Evolutionary conservation across 2,888 invertebrate genomes (phyloP), one percentile per base, ranked within the genome.

Genomic region (Perithous albicinctus): DNA sequence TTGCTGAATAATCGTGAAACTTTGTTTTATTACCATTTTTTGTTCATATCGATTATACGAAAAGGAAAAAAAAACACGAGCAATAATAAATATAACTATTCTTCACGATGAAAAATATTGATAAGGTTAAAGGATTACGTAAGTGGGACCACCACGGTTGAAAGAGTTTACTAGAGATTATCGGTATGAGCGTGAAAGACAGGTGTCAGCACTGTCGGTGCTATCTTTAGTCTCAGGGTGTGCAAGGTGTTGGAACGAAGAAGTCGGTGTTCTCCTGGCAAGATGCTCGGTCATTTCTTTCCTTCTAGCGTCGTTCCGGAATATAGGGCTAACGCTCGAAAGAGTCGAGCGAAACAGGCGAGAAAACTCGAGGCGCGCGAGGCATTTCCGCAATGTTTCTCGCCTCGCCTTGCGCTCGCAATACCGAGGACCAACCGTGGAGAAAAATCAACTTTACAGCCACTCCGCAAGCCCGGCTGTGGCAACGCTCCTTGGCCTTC

Each of bases 331-430:
- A 77, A 76, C 80, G 80, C 69, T 41, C 59, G 70, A 61, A 43
- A 74, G 73, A 48, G 43, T 51, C 63, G 74, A 38, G 74, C 20
- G 48, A 48, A 67, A 64, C 46, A 48, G 32, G 66, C 66, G 48
- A 78, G 74, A 82, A 67, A 66, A 74, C 56, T 70, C 67, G 69
- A 74, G 67, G 69, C 38, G 61, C 67, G 54, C 63, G 15, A 77
- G 67, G 70, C 69, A 82, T 82, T 82, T 82, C 81, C 78, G 74
- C 81, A 67, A 82, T 78, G 78, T 70, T 82, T 82, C 76, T 59
- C 80, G 76, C 64, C 38, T 48, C 73, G 48, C 73, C 73, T 48
- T 48, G 38, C 63, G n/a, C 70, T 70, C 54, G 48, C 23, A 38
- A 35, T 20, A 18, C 20, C 35, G 46, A 67, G 18, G 23, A 35